Base-by-base conservation (phyloP, 2,113 vertebrate species). In the Trematomus loennbergii region DNA sequence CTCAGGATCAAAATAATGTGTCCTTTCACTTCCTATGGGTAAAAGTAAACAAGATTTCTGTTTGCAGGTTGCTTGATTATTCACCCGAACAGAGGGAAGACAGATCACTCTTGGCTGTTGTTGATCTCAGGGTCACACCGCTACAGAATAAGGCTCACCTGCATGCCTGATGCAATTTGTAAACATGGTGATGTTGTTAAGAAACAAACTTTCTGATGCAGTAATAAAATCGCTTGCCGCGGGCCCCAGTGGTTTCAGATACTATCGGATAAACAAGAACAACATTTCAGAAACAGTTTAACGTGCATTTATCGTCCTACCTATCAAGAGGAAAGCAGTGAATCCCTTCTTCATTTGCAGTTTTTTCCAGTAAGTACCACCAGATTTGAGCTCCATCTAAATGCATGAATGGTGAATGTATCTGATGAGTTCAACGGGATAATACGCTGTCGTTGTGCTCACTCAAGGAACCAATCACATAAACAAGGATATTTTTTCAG, bases 401-500 rank as follows among this genome's bases (percentile, higher is more conserved):
- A 71, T 40, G 25, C 58, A 71, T 18, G 84, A 83, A 77, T 12
- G 15, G 53, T 18, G 36, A 58, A 46, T 29, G 40, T 45, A 76
- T 55, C 66, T 57, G 45, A 72, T 20, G 50, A 59, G 58, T 81
- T 85, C 36, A 58, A 64, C 55, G 54, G 43, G 55, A 83, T 86
- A 75, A 79, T 75, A 79, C 53, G n/a, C 33, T 40, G 68, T 80
- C 9, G 8, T 57, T 46, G 18, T 33, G 49, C 46, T 85, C 66
- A 73, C 66, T 84, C 73, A 77, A 86, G 40, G 18, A 91, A 72
- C 16, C 69, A 68, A 76, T 90, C 89, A 84, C 82, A 90, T 63
- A 81, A 81, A 84, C 62, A 68, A 60, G 20, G 13, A 8, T 40
- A 58, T 54, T 76, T 60, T 80, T n/a, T 40, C 50, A 69, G 16